Base-by-base conservation (phyloP, 2,113 vertebrate genomes). In the Cavia porcellus region DNA sequence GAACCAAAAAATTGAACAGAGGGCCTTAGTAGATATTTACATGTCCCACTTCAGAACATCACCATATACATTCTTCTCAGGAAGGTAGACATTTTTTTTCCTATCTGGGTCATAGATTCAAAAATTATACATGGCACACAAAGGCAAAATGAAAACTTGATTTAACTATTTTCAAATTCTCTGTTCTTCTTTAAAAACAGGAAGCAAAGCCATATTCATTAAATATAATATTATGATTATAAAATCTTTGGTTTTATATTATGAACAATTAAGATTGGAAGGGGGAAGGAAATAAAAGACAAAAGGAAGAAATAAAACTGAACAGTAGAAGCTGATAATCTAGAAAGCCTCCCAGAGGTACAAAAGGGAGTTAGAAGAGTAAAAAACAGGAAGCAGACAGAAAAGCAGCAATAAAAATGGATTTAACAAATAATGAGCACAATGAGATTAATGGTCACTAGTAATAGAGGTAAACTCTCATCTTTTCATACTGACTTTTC, bases 361-460 rank as follows among this genome's bases (percentile, higher is more conserved):
- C 8, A 35, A 17, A 59, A 81, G 0, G 15, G 7, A 70, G 5
- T 5, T 2, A 79, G 42, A 85, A 89, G 35, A 85, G n/a, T 50
- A 42, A 52, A 12, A 35, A 30, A 45, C 0, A 32, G 11, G 19
- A 81, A 5, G 11, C 8, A 66, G 47, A 6, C 17, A 87, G 0
- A 90, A 19, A 89, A 20, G 13, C 9, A 7, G 52, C 55, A 2
- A 32, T 12, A 10, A 57, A 61, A 90, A 86, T 22, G 0, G 5
- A 3, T 28, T 1, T 8, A 7, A 1, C 1, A 35, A 19, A n/a
- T 17, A 12, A 38, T 22, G 19, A 82, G 1, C 12, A 68, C 17
- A 0, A 1, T 5, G 22, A 30, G 70, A 68, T 20, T 59, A 7
- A 14, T 0, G 2, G 55, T 75, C 66, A 52, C 7, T 64, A 25